Conservation (phyloP, 2,113 vertebrate genomes). For the Phrynosoma blainvillii region DNA sequence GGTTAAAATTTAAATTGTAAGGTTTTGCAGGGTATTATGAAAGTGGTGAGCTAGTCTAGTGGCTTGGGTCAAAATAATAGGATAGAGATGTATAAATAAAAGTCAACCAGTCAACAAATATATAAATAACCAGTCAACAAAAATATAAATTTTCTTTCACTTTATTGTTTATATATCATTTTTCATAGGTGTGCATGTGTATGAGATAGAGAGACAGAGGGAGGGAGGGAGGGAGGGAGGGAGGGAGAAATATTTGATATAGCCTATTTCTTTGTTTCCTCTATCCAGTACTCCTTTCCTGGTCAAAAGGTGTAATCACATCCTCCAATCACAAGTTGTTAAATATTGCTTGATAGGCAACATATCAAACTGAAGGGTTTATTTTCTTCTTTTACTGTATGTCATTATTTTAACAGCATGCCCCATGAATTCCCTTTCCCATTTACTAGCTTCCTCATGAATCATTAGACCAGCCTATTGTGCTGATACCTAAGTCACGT, state of each 20-base stretch:
- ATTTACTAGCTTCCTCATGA: background rate
- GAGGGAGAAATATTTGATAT: no score
- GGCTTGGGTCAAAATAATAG: background rate
- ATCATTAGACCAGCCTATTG: background rate
- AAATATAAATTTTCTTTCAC: background rate
- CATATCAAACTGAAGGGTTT: background rate
- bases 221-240: no score
- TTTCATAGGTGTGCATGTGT: no score
- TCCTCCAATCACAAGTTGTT: background rate
- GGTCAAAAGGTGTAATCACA: background rate
- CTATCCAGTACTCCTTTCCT: background rate
- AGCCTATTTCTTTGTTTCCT: background rate
- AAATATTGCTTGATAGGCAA: background rate
- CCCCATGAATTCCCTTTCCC: background rate
- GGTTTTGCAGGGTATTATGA: background rate
- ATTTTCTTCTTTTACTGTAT: background rate
- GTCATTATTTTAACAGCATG: slow-evolving; percentile 1
- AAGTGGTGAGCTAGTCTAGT: no score
- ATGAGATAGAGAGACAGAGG: background rate
- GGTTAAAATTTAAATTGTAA: background rate
- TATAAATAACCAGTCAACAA: background rate
- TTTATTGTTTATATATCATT: background rate
- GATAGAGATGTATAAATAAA: background rate
- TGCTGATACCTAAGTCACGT: background rate
- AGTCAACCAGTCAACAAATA: background rate